Evolutionary conservation across 1,140 invertebrate genomes (phyloP), one percentile per base, ranked within the genome.

Genomic region (Temnothorax curvispinosus): DNA sequence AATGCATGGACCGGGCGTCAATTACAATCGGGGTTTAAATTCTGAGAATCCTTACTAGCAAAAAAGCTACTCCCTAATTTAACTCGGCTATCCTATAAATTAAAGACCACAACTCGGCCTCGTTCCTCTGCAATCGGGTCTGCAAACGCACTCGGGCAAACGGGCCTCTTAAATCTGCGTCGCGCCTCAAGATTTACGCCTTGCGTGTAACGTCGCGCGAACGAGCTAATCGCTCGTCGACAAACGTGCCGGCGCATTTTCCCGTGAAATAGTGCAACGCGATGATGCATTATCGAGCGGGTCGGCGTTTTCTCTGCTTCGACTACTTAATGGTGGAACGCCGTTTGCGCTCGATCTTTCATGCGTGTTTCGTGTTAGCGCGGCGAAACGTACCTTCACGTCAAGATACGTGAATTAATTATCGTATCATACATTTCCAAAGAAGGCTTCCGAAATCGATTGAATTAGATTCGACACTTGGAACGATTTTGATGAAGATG

Each of bases 71-170:
- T 62, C 35, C 8, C 15, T 18, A 38, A 32, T 62, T 77, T 54
- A 71, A 67, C 77, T 54, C 32, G 64, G 47, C 67, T 38, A 62
- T n/a, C 80, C 52, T 75, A 85, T 91, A 91, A 92, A 92, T 92
- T 92, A 92, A 54, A 90, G 84, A 71, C 75, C 84, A 86, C 85
- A 88, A 91, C 81, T 91, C 78, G 58, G 87, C 84, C 69, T 71
- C 86, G 56, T 82, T 69, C 80, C 72, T 75, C 65, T 56, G 32
- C 85, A 60, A 27, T 65, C 74, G 27, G 67, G 47, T 38, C 54
- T 35, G 71, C 69, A 27, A 35, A 82, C 72, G 78, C 47, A 75
- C 80, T 71, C 60, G 78, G 78, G 52, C 58, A 38, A 56, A 54
- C 50, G 58, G 71, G 27, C n/a, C 82, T 90, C 87, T 87, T 85